Base-by-base conservation (phyloP, 1,140 invertebrate genomes). In the Hydropsyche tenuis region DNA sequence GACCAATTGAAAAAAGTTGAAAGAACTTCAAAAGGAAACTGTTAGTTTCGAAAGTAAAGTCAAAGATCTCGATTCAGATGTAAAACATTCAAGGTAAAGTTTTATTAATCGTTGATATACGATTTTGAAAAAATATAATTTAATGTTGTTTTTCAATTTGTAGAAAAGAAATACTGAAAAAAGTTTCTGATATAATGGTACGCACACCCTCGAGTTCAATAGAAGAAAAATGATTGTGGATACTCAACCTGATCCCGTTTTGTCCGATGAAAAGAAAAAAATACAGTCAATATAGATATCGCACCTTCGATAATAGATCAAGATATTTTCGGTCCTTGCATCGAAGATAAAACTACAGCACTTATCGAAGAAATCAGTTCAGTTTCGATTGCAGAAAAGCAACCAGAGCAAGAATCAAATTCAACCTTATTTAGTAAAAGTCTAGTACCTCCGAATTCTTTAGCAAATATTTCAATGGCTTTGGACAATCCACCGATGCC, bases 171-270 rank as follows among this genome's bases (percentile, higher is more conserved):
- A 88, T 94, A 11, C 84, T 86, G 18, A 83, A 87, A 18, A 89
- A 91, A 81, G 90, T 94, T 6, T 83, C 88, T 60, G 85, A 86
- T 16, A 88, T 92, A 0, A 81, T 93, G 37, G 83, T 87, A 16
- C 87, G 89, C 75, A 91, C 90, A 0, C 93, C 93, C 82, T 94
- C 1, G 87, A 89, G 37, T 89, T 94, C 70, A 89, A 89, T 76
- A 90, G 90, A 7, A 88, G 88, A 37, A 90, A 90, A 79, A 88
- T 90, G n/a, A 84, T 87, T n/a, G 81, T 87, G 78, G 80, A 89
- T 22, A 87, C 89, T 46, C 81, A 83, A 42, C 78, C 43, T 73
- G 30, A 75, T 73, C 64, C 11, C 18, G 72, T 51, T 42, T 20
- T 62, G 6, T 12, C 56, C 3, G 20, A 62, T 62, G 18, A 20